phyloP scores from a whole-genome alignment of 2,888 invertebrate species.

The Drosophila demipolita region DNA sequence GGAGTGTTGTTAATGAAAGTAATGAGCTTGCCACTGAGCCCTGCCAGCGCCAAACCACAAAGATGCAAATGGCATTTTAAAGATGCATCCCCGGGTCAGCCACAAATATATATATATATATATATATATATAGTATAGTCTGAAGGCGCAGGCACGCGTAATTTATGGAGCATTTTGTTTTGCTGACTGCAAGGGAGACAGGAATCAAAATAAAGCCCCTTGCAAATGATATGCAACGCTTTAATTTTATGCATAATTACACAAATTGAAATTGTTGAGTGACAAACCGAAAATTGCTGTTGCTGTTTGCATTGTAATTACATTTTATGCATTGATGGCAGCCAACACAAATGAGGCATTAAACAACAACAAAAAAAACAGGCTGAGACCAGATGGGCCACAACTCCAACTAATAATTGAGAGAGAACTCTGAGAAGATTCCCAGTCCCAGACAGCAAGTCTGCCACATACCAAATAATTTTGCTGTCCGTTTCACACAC shows the following conservation, averaged over 20 bases:
- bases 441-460: slow-evolving; percentile 28
- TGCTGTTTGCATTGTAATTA: slow-evolving; percentile 60
- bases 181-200: slow-evolving; percentile 27
- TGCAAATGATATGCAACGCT: slow-evolving; percentile 76
- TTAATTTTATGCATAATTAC: slow-evolving; percentile 83
- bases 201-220: slow-evolving; percentile 63
- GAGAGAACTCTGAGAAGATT: slow-evolving; percentile 3
- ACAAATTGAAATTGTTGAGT: slow-evolving; percentile 78
- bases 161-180: slow-evolving; percentile 79
- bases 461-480: slow-evolving; percentile 28
- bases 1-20: slow-evolving; percentile 81
- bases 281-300: slow-evolving; percentile 63
- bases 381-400: slow-evolving; percentile 24
- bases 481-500: slow-evolving; percentile 41
- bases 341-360: slow-evolving; percentile 51
- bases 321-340: slow-evolving; percentile 63
- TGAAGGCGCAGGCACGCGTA: slow-evolving; percentile 71
- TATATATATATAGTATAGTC: not conserved
- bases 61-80: slow-evolving; percentile 84
- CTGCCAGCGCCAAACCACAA: slow-evolving; percentile 74
- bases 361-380: slow-evolving; percentile 46
- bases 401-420: slow-evolving; percentile 1
- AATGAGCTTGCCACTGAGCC: slow-evolving; percentile 71
- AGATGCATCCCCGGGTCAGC: slow-evolving; percentile 79
- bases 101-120: not conserved